A percentile compares a stretch with the other conserved stretches of the same genome.
Evolutionary conservation across 2,113 vertebrate species (phyloP).

Genomic region (Neolamprologus modestus): DNA sequence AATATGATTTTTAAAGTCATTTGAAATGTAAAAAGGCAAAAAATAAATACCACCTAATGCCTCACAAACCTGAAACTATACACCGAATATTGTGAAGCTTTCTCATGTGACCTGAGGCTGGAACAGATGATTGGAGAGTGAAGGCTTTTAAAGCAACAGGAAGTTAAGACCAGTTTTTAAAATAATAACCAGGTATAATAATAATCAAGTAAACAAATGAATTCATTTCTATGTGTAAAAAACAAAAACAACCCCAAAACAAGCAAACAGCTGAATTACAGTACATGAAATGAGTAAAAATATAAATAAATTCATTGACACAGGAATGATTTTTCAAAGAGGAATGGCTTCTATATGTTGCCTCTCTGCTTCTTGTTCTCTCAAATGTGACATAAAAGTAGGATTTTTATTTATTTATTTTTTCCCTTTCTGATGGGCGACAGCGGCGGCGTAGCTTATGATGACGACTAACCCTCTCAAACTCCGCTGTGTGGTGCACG

Average conservation of each 20-base stretch:
- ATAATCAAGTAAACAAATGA: not conserved
- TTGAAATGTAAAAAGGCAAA: constrained; percentile 1
- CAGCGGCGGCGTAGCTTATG: constrained; percentile 8
- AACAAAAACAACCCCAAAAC: not conserved
- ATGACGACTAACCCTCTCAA: not conserved
- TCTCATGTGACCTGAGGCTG: not conserved
- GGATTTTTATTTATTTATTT: not conserved
- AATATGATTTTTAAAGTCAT: not conserved
- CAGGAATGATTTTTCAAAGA: constrained; percentile 15
- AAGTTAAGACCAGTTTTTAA: not conserved
- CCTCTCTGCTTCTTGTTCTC: constrained; percentile 11
- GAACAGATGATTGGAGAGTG: not conserved
- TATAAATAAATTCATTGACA: constrained; percentile 53
- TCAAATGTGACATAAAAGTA: not conserved
- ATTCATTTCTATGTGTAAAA: not conserved
- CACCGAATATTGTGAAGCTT: not conserved
- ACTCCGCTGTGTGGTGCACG: not conserved
- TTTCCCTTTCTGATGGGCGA: not conserved
- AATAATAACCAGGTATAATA: not conserved
- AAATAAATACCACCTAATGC: constrained; percentile 15
- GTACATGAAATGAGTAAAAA: constrained; percentile 20
- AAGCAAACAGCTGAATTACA: not conserved
- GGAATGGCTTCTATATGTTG: not conserved
- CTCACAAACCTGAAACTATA: not conserved
- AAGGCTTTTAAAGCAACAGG: not conserved